A percentile compares a stretch with the other conserved stretches of the same genome.
phyloP scores from a whole-genome alignment of 2,888 invertebrate species.

The Myathropa florea region DNA sequence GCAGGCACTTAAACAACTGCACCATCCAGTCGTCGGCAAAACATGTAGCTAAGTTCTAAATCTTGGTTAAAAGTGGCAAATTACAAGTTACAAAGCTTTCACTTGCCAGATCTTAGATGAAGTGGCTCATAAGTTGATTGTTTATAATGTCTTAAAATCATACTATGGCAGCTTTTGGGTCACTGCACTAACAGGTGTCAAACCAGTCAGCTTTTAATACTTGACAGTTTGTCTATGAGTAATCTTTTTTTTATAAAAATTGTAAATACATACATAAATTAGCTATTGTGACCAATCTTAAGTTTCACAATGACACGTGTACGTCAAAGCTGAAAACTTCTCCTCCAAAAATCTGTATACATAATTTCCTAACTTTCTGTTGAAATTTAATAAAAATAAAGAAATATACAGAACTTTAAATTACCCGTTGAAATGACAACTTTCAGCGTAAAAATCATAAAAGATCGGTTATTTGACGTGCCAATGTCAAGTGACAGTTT shows the following conservation, averaged over 20 bases:
- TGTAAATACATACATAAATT: neutral
- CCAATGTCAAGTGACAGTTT: neutral
- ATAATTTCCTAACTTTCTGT: neutral
- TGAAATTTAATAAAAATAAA: neutral
- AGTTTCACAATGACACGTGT: neutral
- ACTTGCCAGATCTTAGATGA: no score
- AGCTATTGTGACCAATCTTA: neutral
- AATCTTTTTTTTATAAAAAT: neutral
- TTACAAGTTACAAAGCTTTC: no score
- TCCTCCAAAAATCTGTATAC: neutral
- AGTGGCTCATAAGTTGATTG: no score
- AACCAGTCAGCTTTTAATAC: neutral
- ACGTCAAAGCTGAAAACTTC: neutral
- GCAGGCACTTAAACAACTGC: no score
- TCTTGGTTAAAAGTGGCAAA: no score
- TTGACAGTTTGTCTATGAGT: neutral
- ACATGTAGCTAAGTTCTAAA: no score
- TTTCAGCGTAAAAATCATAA: neutral
- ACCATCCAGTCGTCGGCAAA: no score
- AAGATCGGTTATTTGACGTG: neutral
- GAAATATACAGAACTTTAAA: neutral
- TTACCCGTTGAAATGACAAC: neutral
- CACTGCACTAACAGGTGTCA: neutral
- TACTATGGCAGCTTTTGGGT: no score
- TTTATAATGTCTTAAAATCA: no score